A percentile compares a stretch with the other conserved stretches of the same genome.
Evolutionary conservation across 2,113 vertebrate genomes (phyloP).

Genomic region (Trochalopteron elliotii): DNA sequence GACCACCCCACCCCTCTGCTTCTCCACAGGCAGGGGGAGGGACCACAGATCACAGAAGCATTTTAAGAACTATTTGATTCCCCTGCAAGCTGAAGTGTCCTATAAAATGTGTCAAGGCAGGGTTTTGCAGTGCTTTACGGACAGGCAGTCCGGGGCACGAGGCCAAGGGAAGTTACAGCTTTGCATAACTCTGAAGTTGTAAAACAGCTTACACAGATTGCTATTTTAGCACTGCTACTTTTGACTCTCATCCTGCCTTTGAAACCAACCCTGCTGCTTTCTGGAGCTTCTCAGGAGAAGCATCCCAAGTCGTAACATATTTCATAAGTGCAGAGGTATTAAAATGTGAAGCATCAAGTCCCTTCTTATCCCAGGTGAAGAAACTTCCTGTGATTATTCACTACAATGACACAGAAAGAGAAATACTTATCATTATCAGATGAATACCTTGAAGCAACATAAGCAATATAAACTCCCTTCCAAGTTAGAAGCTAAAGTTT

Average conservation of each 20-base stretch:
- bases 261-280: not conserved
- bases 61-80: not conserved
- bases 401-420: not conserved
- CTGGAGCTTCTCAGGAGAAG: not conserved
- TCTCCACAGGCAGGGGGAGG: fast-evolving
- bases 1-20: not conserved
- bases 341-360: not conserved
- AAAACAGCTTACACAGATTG: not conserved
- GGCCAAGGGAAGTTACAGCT: not conserved
- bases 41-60: not conserved
- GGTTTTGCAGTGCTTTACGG: not conserved
- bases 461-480: not conserved
- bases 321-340: not conserved
- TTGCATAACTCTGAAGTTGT: not conserved
- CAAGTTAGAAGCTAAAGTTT: not conserved
- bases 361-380: not conserved
- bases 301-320: not conserved
- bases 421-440: not conserved
- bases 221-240: not conserved
- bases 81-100: not conserved
- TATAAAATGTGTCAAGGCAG: not conserved
- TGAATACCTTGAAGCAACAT: not conserved
- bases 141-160: not conserved
- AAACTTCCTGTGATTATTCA: not conserved
- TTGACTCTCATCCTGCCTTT: not conserved